Conservation (phyloP, 1,140 invertebrate genomes). For the Drosophila funebris region DNA sequence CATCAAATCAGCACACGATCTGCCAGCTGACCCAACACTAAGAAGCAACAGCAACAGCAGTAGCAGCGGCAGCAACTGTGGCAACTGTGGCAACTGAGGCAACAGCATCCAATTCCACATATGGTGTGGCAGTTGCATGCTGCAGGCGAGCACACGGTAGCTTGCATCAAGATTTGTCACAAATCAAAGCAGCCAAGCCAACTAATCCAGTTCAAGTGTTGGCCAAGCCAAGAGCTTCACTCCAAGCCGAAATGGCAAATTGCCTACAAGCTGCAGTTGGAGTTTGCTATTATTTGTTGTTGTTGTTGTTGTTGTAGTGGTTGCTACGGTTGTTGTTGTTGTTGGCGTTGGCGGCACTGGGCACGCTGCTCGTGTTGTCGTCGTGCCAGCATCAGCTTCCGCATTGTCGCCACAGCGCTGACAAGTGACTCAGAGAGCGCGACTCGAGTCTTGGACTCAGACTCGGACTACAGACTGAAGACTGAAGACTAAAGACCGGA, state of each 20-base stretch:
- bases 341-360: constrained; percentile 58
- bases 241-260: constrained; percentile 70
- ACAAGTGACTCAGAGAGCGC: constrained; percentile 65
- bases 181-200: constrained; percentile 71
- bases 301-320: constrained; percentile 13
- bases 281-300: constrained; percentile 15
- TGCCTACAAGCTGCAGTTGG: constrained; percentile 54
- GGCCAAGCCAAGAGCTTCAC: constrained; percentile 41
- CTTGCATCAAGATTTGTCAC: constrained; percentile 79
- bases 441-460: background rate
- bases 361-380: constrained; percentile 46
- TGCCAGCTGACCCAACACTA: constrained; percentile 38
- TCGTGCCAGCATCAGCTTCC: constrained; percentile 67
- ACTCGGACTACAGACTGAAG: background rate
- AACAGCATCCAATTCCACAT: constrained; percentile 38
- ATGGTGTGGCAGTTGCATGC: constrained; percentile 57
- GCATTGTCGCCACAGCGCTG: constrained; percentile 57
- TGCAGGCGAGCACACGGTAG: constrained; percentile 64
- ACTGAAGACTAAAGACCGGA: background rate
- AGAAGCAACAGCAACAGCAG: constrained; percentile 18
- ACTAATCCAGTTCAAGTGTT: constrained; percentile 78
- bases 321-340: constrained; percentile 4
- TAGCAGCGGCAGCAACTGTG: constrained; percentile 24
- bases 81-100: background rate
- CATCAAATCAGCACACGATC: constrained; percentile 78